Evolutionary conservation across 1,140 invertebrate species (phyloP), one percentile per base, ranked within the genome.

Genomic region (Cherax quadricarinatus): DNA sequence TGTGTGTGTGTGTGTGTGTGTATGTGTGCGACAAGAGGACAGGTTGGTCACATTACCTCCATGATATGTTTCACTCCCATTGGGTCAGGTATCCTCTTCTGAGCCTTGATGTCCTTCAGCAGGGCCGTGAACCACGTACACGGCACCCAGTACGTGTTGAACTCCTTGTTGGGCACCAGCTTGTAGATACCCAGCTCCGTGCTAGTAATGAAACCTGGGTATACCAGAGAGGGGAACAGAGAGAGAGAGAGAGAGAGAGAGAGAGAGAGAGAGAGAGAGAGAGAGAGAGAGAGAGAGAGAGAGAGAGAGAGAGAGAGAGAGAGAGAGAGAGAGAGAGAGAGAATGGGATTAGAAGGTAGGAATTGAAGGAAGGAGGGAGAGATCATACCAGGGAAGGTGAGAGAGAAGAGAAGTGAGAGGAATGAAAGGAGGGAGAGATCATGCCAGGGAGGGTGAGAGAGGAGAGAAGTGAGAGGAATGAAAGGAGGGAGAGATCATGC

Each of bases 91-190:
- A 97, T 95, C 90, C 96, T 95, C 80, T 96, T 95, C 91, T 94
- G 95, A 53, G 95, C 95, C 84, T 95, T 95, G 9, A 96, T 95
- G 66, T 97, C 96, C 93, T 96, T 96, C 7, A 97, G 94, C 30
- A 97, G 94, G 94, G 96, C 96, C 60, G 96, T 96, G 94, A 97
- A 97, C 96, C 96, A 97, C 4, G 96, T 96, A 92, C 96, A 96
- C 3, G 96, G 96, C 80, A 97, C 96, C 96, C 96, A 97, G 94
- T 97, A 97, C 4, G 96, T 97, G 93, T 97, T 97, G 94, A 97
- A 97, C 93, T 97, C 96, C 12, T 95, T 94, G 93, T 95, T 96
- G 10, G 96, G 96, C 16, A 97, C 96, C 53, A 96, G 96, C 88
- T 95, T 95, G 93, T 96, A 96, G 92, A 96, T 96, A 93, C 96